These are phyloP conservation scores for Tillus elongatus DNA, from an alignment of 2,888 invertebrate species.

Conservation along the genomic window DNA sequence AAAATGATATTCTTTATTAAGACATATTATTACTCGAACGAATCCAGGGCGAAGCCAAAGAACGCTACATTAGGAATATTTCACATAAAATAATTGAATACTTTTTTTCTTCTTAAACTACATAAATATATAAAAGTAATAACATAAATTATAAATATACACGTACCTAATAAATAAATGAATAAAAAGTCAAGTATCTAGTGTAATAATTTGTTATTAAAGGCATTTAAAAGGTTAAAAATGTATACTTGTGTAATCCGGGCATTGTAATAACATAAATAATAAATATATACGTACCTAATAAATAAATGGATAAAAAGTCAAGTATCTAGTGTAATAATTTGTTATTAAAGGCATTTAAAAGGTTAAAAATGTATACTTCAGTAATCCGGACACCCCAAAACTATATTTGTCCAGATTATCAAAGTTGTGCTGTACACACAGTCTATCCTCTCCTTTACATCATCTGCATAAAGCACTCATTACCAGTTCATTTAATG, in stretches of 20 bases:
- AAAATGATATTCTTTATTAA: conserved; percentile 1
- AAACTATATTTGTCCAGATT: conserved; percentile 3
- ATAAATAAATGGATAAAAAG: background rate
- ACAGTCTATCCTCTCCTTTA: too few relatives aligned
- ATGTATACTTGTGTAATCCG: background rate
- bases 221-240: conserved; percentile 1
- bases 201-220: background rate
- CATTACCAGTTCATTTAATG: too few relatives aligned
- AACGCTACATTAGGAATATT: background rate
- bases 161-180: background rate
- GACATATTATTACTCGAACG: background rate
- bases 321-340: background rate
- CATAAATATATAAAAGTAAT: too few relatives aligned
- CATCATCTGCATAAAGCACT: too few relatives aligned
- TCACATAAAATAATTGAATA: too few relatives aligned
- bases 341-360: background rate
- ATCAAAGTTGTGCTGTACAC: conserved; percentile 3
- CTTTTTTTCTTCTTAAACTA: too few relatives aligned
- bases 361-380: background rate
- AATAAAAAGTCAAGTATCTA: background rate
- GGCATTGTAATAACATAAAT: too few relatives aligned
- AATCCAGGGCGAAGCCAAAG: background rate
- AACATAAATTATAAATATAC: too few relatives aligned
- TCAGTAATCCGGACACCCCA: conserved; percentile 1
- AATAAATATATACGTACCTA: background rate